Conservation (phyloP, 1,140 invertebrate genomes). For the Papilio polytes region DNA sequence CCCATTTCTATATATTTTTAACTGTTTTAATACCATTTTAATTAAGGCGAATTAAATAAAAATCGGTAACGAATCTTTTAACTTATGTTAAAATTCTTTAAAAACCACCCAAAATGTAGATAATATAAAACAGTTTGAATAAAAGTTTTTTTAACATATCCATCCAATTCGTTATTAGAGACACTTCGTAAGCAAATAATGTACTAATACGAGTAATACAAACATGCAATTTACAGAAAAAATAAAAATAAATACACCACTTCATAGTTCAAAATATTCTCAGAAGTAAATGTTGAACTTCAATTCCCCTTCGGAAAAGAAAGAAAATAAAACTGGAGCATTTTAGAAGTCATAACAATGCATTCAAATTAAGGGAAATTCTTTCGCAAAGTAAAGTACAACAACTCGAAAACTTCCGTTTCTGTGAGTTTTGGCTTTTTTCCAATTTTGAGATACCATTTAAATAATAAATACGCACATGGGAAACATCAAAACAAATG, state of each 20-base stretch:
- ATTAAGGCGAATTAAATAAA: neutral
- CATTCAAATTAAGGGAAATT: slow-evolving; percentile 34
- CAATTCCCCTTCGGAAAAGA: slow-evolving; percentile 29
- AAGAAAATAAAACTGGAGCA: slow-evolving; percentile 10
- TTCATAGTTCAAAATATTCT: slow-evolving; percentile 15
- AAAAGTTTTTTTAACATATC: neutral
- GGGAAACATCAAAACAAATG: slow-evolving; percentile 3
- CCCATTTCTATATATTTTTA: neutral
- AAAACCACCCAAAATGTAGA: neutral
- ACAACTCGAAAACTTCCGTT: slow-evolving; percentile 23
- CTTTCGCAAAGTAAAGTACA: slow-evolving; percentile 29
- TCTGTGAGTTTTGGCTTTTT: slow-evolving; percentile 23
- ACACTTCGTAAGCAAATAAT: neutral
- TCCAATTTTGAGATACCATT: slow-evolving; percentile 18
- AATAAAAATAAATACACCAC: neutral
- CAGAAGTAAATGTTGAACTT: slow-evolving; percentile 7
- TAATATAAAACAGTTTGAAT: neutral
- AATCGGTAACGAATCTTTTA: too few relatives aligned
- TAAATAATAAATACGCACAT: slow-evolving; percentile 28
- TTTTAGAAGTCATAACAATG: slow-evolving; percentile 33
- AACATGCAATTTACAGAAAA: neutral
- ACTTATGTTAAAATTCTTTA: too few relatives aligned
- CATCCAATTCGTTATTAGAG: neutral
- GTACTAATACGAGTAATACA: neutral
- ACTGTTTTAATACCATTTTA: neutral